Base-by-base conservation (phyloP, 2,113 vertebrate genomes). In the Pachypanchax playfairii region DNA sequence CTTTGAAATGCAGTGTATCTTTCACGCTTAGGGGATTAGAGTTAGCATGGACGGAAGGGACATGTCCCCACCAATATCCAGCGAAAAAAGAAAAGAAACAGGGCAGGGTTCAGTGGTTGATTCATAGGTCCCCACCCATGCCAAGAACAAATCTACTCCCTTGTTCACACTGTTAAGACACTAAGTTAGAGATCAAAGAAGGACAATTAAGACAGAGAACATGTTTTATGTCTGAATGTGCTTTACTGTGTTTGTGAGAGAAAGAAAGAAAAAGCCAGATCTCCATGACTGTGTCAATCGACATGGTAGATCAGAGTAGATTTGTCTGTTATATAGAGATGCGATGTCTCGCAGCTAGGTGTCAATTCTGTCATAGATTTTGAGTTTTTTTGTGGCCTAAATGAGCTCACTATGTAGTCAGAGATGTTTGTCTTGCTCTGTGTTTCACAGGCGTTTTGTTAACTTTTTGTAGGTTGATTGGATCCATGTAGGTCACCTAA, bases 41-140 rank as follows among this genome's bases (percentile, higher is more conserved):
- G n/a, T n/a, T n/a, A n/a, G n/a, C n/a, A n/a, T n/a, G n/a, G n/a
- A n/a, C n/a, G n/a, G n/a, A n/a, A n/a, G n/a, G n/a, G n/a, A n/a
- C n/a, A n/a, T n/a, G n/a, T n/a, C n/a, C n/a, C n/a, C n/a, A n/a
- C n/a, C n/a, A n/a, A n/a, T n/a, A n/a, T n/a, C n/a, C n/a, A n/a
- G n/a, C n/a, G n/a, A n/a, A n/a, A n/a, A n/a, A n/a, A n/a, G n/a
- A n/a, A n/a, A n/a, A n/a, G n/a, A n/a, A n/a, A n/a, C n/a, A n/a
- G n/a, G n/a, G n/a, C n/a, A n/a, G n/a, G n/a, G n/a, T 85, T 79
- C 79, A 85, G 73, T 77, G 79, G 50, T 55, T 75, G 60, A 85
- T 77, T 31, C 76, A 80, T 65, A 77, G 72, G 85, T 84, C n/a
- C n/a, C n/a, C n/a, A n/a, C n/a, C n/a, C n/a, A n/a, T n/a, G n/a